These are phyloP conservation scores for Achlya flavicornis DNA, from an alignment of 2,888 invertebrate genomes.

Conservation along the genomic window DNA sequence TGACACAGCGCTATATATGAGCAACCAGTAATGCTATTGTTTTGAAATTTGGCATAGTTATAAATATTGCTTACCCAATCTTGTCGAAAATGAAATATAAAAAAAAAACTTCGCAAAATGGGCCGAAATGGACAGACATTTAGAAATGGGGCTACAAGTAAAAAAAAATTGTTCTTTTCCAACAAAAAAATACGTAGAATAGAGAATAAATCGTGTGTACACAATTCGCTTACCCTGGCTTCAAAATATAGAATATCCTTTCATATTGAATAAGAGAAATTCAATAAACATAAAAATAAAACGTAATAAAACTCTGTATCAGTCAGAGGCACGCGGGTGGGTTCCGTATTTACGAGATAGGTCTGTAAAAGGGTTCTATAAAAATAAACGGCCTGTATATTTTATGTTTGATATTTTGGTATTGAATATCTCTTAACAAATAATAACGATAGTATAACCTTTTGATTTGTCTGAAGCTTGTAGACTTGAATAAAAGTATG, in stretches of 20 bases:
- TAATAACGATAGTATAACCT: constrained; percentile 18
- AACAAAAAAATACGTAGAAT: background rate
- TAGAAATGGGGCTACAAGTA: too few species aligned
- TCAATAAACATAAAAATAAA: constrained; percentile 70
- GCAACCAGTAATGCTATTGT: too few species aligned
- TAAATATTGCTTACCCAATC: too few species aligned
- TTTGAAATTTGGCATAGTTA: too few species aligned
- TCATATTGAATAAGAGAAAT: constrained; percentile 41
- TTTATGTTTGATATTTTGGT: constrained; percentile 32
- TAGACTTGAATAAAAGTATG: background rate
- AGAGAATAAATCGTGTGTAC: background rate
- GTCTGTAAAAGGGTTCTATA: constrained; percentile 48
- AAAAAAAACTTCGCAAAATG: too few species aligned
- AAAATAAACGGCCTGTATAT: constrained; percentile 30
- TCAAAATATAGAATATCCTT: background rate
- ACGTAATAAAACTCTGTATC: constrained; percentile 73
- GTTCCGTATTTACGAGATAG: constrained; percentile 62
- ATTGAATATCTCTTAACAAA: constrained; percentile 34
- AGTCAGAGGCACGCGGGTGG: constrained; percentile 58
- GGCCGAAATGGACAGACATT: too few species aligned
- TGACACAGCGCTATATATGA: too few species aligned
- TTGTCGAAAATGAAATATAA: too few species aligned
- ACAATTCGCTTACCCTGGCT: background rate
- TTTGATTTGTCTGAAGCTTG: background rate
- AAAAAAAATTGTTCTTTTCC: too few species aligned